These are phyloP conservation scores for Epinotia nisella DNA, from an alignment of 2,888 invertebrate genomes.

Conservation along the genomic window DNA sequence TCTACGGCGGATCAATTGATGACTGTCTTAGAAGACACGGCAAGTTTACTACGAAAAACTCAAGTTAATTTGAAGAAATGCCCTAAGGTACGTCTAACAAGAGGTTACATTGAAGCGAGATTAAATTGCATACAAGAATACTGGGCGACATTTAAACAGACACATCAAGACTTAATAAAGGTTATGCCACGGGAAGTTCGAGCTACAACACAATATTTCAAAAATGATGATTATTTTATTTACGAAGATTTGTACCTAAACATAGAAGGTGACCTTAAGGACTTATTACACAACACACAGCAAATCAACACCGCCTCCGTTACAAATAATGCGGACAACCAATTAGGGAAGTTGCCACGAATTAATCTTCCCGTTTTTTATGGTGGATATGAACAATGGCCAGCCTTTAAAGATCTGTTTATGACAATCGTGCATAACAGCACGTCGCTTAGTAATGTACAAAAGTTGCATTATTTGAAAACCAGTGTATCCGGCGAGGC, in stretches of 20 bases:
- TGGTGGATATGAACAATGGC: slow-evolving; percentile 33
- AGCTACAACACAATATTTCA: slow-evolving; percentile 34
- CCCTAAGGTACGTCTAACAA: slow-evolving; percentile 42
- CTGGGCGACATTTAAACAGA: too few relatives aligned
- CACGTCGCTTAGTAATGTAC: slow-evolving; percentile 40
- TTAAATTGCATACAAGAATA: slow-evolving; percentile 28
- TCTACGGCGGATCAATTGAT: too few relatives aligned
- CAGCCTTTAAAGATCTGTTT: slow-evolving; percentile 33
- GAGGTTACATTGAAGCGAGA: slow-evolving; percentile 42
- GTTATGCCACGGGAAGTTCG: too few relatives aligned
- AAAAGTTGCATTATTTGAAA: too few relatives aligned
- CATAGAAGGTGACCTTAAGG: too few relatives aligned
- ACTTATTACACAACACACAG: too few relatives aligned
- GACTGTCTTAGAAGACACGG: too few relatives aligned
- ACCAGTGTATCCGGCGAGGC: slow-evolving; percentile 48
- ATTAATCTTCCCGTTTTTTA: slow-evolving; percentile 17
- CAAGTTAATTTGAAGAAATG: slow-evolving; percentile 45
- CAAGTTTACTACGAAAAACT: slow-evolving; percentile 34
- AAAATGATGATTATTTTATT: slow-evolving; percentile 41
- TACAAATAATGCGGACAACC: slow-evolving; percentile 9
- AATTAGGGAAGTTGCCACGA: slow-evolving; percentile 20
- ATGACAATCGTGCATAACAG: slow-evolving; percentile 44
- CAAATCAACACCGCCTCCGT: slow-evolving; percentile 5
- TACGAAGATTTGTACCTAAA: slow-evolving; percentile 38
- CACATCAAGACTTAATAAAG: too few relatives aligned